Conservation (phyloP, 2,797 vertebrate species). For the Pangasius sanitwongsei region DNA sequence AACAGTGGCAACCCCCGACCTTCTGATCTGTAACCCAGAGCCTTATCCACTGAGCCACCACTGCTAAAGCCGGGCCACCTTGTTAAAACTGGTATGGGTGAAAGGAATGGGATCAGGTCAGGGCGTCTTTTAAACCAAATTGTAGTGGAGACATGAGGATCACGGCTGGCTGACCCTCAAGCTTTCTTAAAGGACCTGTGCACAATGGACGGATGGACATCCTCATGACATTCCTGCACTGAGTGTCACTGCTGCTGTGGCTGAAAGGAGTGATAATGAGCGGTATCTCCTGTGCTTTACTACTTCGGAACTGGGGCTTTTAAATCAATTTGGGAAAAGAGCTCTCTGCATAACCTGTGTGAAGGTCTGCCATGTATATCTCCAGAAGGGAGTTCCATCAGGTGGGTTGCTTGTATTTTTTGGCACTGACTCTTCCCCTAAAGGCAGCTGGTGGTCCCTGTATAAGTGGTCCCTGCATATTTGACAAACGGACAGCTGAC, state of each 20-base stretch:
- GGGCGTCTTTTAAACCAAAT: too few species aligned
- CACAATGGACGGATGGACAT: not conserved
- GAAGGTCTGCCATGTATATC: not conserved
- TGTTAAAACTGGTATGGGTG: too few species aligned
- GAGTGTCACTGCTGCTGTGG: not conserved
- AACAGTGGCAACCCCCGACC: not conserved
- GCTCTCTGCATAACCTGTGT: not conserved
- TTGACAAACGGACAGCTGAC: not conserved
- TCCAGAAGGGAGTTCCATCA: not conserved
- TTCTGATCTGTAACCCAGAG: too few species aligned
- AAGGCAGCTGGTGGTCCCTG: not conserved
- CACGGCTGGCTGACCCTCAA: not conserved
- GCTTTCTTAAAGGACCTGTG: not conserved
- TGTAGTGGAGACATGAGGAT: not conserved
- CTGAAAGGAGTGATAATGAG: not conserved
- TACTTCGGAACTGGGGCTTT: not conserved
- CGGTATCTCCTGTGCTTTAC: not conserved
- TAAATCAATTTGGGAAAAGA: not conserved
- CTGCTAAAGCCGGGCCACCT: not conserved
- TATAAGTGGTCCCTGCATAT: not conserved
- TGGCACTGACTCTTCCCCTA: not conserved
- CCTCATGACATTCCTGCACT: not conserved
- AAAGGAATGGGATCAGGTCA: not conserved
- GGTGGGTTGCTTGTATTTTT: not conserved
- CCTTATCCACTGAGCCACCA: too few species aligned